Conservation (phyloP, 2,797 vertebrate genomes). For the Zenarchopterus dispar region DNA sequence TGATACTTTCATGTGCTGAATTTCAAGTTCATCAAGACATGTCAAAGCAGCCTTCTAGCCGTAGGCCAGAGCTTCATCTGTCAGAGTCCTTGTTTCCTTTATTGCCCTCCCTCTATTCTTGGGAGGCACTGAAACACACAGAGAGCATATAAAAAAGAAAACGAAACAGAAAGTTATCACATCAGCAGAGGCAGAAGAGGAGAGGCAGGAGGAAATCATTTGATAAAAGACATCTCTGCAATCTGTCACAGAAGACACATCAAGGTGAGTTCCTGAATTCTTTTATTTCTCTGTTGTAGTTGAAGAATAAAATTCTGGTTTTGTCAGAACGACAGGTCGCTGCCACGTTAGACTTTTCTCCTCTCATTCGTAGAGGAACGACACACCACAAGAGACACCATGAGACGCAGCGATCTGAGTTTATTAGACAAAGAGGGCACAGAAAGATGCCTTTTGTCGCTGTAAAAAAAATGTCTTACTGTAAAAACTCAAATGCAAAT, state of each 20-base stretch:
- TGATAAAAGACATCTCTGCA: neutral
- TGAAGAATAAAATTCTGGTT: neutral
- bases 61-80: too few species aligned
- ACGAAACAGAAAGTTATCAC: conserved; percentile 31
- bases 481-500: too few species aligned
- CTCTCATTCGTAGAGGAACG: neutral
- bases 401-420: too few species aligned
- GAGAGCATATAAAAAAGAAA: neutral
- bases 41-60: too few species aligned
- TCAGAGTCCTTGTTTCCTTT: neutral
- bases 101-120: neutral
- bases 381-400: neutral
- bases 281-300: neutral
- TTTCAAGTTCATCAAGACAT: too few species aligned
- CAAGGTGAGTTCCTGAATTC: conserved; percentile 35
- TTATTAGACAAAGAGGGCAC: too few species aligned
- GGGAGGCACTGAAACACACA: too few species aligned
- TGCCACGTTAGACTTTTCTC: neutral
- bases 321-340: neutral
- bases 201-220: neutral
- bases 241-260: neutral
- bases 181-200: neutral
- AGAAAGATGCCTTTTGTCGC: too few species aligned
- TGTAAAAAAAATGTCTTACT: too few species aligned
- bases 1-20: too few species aligned